Base-by-base conservation (phyloP, 92 coral and sea anemone genomes). In the Palythoa heliodiscus region DNA sequence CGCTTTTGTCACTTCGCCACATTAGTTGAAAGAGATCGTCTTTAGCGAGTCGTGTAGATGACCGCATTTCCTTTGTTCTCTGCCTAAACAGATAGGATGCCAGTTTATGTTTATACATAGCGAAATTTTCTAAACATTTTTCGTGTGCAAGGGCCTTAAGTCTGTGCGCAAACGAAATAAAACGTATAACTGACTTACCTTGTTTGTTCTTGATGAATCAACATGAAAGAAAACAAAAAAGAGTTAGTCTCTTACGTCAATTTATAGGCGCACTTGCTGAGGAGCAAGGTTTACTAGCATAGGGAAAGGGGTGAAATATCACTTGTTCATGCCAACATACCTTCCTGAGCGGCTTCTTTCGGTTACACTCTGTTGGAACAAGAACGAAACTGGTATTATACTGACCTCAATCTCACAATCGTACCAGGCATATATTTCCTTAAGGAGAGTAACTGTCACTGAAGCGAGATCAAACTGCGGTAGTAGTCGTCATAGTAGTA, bases 141-240 rank as follows among this genome's bases (percentile, higher is more conserved):
- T 9, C n/a, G 20, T 29, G 35, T 0, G 35, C 1, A 1, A 29
- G 35, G 20, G 64, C 3, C 12, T 58, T 58, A 3, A 58, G 3
- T 50, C 40, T 19, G 19, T 55, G 19, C 61, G 16, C 19, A 37
- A 38, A 78, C 9, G 0, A 67, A 58, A 61, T 15, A 15, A 19
- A 60, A 66, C 43, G 35, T 29, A 50, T 10, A 3, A 48, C 17
- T 61, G 39, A 64, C 53, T 20, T 61, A 64, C 84, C 84, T 79
- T 79, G 40, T 64, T 79, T 53, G 73, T 39, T 79, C 84, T 79
- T 64, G 84, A 66, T 64, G 47, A 16, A 79, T 72, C 54, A 79
- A 63, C 72, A 79, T 79, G 73, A 47, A 79, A 79, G 23, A 14
- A 43, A 64, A n/a, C 22, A 63, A 79, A 79, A 66, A 73, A 40